Conservation (phyloP, 1,140 invertebrate species). For the Pseudomyrmex cubaensis region DNA sequence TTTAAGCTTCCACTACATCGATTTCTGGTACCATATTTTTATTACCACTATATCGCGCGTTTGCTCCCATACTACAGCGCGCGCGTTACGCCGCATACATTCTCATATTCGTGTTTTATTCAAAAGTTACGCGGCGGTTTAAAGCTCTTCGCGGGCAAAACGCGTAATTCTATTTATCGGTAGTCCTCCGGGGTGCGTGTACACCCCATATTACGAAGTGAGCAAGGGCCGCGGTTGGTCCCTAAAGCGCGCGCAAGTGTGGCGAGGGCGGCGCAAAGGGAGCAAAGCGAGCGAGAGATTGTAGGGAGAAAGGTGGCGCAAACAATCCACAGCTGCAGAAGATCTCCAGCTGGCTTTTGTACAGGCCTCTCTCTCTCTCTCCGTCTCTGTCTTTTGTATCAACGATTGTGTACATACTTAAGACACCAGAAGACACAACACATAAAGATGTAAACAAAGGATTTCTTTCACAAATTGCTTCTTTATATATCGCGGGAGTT, state of each 20-base stretch:
- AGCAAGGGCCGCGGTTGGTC: slow-evolving; percentile 9
- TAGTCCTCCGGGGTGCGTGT: slow-evolving; percentile 10
- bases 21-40: background rate
- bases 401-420: slow-evolving; percentile 8
- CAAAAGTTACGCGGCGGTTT: slow-evolving; percentile 21
- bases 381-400: background rate
- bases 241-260: slow-evolving; percentile 43
- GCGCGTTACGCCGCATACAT: background rate
- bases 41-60: background rate
- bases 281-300: slow-evolving; percentile 39
- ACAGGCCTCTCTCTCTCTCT: background rate
- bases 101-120: slow-evolving; percentile 28
- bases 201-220: slow-evolving; percentile 37
- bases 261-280: slow-evolving; percentile 36
- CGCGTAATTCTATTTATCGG: slow-evolving; percentile 48
- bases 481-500: background rate
- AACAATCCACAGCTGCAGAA: slow-evolving; percentile 41
- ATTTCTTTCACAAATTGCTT: slow-evolving; percentile 16
- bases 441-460: background rate
- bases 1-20: background rate
- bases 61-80: slow-evolving; percentile 3
- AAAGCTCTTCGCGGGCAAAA: slow-evolving; percentile 33
- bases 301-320: slow-evolving; percentile 28
- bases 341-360: slow-evolving; percentile 33
- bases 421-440: background rate